Evolutionary conservation across 2,113 vertebrate species (phyloP).

Genomic region (Gymnarchus niloticus): DNA sequence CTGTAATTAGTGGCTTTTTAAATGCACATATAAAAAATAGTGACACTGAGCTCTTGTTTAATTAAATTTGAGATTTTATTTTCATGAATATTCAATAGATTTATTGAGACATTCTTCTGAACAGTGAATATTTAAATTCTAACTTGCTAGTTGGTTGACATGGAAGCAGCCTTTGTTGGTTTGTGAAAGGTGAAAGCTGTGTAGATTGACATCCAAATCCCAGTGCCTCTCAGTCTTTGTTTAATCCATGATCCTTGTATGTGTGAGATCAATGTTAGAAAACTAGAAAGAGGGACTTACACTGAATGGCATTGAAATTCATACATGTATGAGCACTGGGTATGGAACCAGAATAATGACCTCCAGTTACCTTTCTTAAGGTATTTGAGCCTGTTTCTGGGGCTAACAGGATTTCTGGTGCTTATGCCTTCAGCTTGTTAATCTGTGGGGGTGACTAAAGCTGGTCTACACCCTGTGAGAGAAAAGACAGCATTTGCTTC

Average conservation of each 20-base stretch:
- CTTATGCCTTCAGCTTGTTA: conserved; percentile 50
- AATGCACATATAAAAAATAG: background rate
- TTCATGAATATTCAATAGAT: too few relatives aligned
- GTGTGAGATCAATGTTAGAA: too few relatives aligned
- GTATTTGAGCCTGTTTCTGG: background rate
- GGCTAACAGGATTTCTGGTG: conserved; percentile 50
- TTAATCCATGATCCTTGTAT: conserved; percentile 13
- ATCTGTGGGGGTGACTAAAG: conserved; percentile 41
- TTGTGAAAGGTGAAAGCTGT: too few relatives aligned
- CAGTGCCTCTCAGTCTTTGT: conserved; percentile 33
- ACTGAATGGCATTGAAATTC: too few relatives aligned
- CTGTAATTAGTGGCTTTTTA: background rate
- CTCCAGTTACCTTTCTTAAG: background rate
- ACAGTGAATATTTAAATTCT: too few relatives aligned
- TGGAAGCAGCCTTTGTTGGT: too few relatives aligned
- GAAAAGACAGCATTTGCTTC: conserved; percentile 14
- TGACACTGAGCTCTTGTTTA: background rate
- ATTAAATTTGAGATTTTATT: background rate
- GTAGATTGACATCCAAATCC: too few relatives aligned
- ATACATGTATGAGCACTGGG: background rate
- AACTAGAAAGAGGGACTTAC: too few relatives aligned
- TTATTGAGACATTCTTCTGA: too few relatives aligned
- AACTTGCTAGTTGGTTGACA: too few relatives aligned
- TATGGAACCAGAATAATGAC: background rate
- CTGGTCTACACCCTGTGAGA: conserved; percentile 38